Evolutionary conservation across 2,113 vertebrate species (phyloP).

Genomic region (Pionites leucogaster): DNA sequence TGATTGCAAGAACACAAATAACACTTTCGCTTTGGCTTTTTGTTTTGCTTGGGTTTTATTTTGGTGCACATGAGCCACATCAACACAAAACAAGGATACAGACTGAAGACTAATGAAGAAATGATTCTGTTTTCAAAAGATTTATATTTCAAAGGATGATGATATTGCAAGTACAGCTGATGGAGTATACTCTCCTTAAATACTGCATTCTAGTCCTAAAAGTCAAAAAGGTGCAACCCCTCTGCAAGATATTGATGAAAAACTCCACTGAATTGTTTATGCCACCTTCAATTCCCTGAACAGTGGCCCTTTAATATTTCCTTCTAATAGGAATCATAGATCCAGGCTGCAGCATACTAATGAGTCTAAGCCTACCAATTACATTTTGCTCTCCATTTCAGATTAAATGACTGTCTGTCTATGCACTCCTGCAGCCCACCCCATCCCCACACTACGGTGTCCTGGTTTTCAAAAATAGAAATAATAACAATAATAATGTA

Average conservation of each 20-base stretch:
- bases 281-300: constrained; percentile 54
- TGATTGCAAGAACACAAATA: background rate
- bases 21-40: background rate
- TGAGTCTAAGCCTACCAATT: constrained; percentile 57
- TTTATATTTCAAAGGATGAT: background rate
- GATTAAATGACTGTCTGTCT: constrained; percentile 59
- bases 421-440: background rate
- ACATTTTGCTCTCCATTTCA: constrained; percentile 64
- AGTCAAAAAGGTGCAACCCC: background rate
- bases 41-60: background rate
- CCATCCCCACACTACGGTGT: background rate
- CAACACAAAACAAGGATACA: constrained; percentile 14
- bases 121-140: background rate
- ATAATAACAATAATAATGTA: constrained; percentile 66
- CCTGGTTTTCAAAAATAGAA: constrained; percentile 64
- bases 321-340: constrained; percentile 56
- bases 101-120: background rate
- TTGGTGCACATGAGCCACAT: background rate
- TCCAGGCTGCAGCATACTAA: constrained; percentile 56
- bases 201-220: background rate
- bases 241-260: constrained; percentile 30
- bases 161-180: background rate
- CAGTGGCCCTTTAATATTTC: constrained; percentile 53
- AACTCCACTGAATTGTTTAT: constrained; percentile 54
- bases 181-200: background rate